phyloP scores from a whole-genome alignment of 53 echinoderm and acorn worm genomes.

The Echinarachnius parma region DNA sequence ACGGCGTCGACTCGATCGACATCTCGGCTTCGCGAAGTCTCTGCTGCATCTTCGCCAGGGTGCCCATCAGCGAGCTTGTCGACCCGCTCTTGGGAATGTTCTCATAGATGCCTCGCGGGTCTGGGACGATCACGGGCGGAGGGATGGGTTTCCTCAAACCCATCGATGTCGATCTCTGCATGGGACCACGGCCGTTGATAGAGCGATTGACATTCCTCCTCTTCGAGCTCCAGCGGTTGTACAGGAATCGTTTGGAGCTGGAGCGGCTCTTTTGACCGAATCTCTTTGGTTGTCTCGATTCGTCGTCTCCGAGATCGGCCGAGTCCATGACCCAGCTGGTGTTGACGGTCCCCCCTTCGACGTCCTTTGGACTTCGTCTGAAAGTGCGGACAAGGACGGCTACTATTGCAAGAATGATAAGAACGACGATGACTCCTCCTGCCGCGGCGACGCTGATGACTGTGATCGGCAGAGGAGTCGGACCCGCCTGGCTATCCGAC shows the following conservation, averaged over 20 bases:
- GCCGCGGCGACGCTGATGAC: slow-evolving; percentile 2
- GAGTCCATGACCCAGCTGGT: slow-evolving; percentile 38
- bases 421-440: slow-evolving; percentile 12
- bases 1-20: too few species aligned
- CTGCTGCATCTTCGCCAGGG: background rate
- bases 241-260: slow-evolving; percentile 35
- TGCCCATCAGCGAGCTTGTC: background rate
- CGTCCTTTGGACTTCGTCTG: background rate
- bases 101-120: slow-evolving; percentile 13
- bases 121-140: slow-evolving; percentile 8
- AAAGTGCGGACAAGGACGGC: background rate
- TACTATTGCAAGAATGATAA: slow-evolving; percentile 15
- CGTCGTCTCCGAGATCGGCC: slow-evolving; percentile 15
- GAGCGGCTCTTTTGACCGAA: slow-evolving; percentile 37
- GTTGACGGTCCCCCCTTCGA: slow-evolving; percentile 10
- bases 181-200: background rate
- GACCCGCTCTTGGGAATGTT: slow-evolving; percentile 24
- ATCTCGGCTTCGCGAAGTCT: slow-evolving; percentile 1
- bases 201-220: slow-evolving; percentile 11
- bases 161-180: too few species aligned
- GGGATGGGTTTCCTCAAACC: slow-evolving; percentile 8
- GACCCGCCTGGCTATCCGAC: background rate
- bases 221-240: slow-evolving; percentile 15
- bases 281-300: background rate
- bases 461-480: background rate